phyloP scores from a whole-genome alignment of 2,888 invertebrate genomes.

The Tetragnatha montana region DNA sequence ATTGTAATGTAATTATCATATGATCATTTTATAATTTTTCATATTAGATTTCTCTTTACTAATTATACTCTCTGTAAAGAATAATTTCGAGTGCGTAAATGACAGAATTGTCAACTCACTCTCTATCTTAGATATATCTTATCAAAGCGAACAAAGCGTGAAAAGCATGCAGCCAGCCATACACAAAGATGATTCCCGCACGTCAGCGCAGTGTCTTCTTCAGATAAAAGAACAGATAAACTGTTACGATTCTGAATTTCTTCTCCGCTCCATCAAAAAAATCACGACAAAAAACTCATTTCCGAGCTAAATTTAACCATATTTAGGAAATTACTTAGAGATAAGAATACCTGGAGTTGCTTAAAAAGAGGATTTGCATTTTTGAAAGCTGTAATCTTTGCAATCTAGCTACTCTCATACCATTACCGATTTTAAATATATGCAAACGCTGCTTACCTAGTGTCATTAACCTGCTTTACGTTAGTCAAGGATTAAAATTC shows the following conservation, averaged over 20 bases:
- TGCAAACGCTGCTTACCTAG: not conserved
- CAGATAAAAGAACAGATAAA: not conserved
- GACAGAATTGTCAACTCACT: not conserved
- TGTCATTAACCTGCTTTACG: not conserved
- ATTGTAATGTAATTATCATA: too few species aligned
- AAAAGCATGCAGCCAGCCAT: not conserved
- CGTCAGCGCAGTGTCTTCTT: not conserved
- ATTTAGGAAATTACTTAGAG: not conserved
- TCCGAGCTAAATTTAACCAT: not conserved
- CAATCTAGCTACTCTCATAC: not conserved
- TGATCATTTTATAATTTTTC: too few species aligned
- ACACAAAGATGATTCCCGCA: not conserved
- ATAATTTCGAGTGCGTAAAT: too few species aligned
- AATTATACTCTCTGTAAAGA: too few species aligned
- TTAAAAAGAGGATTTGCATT: not conserved
- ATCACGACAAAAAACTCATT: not conserved
- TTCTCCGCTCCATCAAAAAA: not conserved
- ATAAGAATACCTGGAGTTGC: not conserved
- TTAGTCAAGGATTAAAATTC: not conserved
- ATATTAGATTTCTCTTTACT: too few species aligned
- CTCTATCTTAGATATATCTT: not conserved
- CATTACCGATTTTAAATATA: not conserved
- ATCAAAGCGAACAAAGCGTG: not conserved
- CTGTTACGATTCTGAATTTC: not conserved
- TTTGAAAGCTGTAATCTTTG: not conserved